Evolutionary conservation across 2,797 vertebrate genomes (phyloP), one percentile per base, ranked within the genome.

Genomic region (Melanotaenia nigrans): DNA sequence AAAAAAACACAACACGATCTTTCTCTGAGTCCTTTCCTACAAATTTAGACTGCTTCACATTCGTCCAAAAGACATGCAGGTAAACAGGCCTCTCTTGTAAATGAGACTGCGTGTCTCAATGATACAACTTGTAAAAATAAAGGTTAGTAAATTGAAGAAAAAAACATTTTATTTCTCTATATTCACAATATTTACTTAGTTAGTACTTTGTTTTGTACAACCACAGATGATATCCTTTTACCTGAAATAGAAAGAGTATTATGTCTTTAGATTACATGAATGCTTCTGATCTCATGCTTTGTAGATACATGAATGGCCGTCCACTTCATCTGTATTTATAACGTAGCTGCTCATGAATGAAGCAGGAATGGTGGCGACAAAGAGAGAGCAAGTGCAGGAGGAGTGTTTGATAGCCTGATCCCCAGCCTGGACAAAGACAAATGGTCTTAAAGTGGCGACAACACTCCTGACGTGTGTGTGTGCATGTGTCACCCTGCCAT

Each of bases 381-480:
- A 40, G 51, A 18, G 33, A 28, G 42, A 58, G 33, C 14, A 6
- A 32, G 16, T 9, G 55, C 42, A 56, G 51, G 51, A 60, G 5
- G 33, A 79, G 76, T 56, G 55, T 72, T 53, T 71, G 63, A 81
- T 66, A n/a, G 22, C 2, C 76, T 76, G 73, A 82, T 84, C 85
- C 67, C 79, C 61, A n/a, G 67, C 74, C 38, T 3, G 57, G 45
- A 82, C 77, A 73, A 70, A 87, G 85, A 89, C 86, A 86, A 84
- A 88, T 69, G 85, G 84, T 83, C 88, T 89, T 87, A 89, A 87
- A 87, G 90, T 88, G 90, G 89, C 78, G 65, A 89, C 87, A 87
- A 69, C 79, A 24, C 73, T 74, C 35, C 66, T 51, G 57, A 22
- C 70, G 63, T 33, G 59, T 53, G 67, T 71, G 72, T 75, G 75